phyloP scores from a whole-genome alignment of 2,113 vertebrate genomes.

The Pogonocichla stellata region DNA sequence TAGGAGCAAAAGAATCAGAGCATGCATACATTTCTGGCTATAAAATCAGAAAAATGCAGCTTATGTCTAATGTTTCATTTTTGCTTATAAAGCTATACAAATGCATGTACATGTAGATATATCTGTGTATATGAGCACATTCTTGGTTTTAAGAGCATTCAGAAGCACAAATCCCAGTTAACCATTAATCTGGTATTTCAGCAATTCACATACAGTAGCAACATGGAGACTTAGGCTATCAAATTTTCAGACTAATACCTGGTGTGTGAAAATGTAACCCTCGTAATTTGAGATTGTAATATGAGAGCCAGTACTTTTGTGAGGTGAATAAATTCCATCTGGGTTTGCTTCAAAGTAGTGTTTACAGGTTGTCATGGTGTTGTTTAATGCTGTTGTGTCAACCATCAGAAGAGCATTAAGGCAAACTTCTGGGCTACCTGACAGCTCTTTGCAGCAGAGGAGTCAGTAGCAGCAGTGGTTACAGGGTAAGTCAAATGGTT shows the following conservation, averaged over 20 bases:
- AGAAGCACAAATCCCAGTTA: background rate
- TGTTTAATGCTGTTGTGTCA: background rate
- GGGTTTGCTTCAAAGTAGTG: background rate
- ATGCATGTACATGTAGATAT: background rate
- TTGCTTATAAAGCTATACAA: background rate
- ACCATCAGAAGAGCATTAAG: background rate
- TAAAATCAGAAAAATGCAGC: background rate
- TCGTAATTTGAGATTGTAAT: background rate
- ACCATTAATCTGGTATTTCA: background rate
- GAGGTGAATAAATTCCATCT: background rate
- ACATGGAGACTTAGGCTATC: background rate
- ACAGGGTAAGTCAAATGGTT: background rate
- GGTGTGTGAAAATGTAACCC: background rate
- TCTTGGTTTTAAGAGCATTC: background rate
- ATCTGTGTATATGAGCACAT: accelerated
- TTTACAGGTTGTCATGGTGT: background rate
- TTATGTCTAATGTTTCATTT: background rate
- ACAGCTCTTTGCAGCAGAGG: background rate
- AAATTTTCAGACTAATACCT: background rate
- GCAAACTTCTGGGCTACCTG: background rate
- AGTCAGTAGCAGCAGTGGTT: background rate
- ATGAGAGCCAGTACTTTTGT: background rate
- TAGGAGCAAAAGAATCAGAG: background rate
- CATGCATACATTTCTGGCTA: background rate
- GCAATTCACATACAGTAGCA: background rate